A percentile compares a stretch with the other conserved stretches of the same genome.
Conservation (phyloP, 2,113 vertebrate genomes). For the Dendrocopos noguchii region DNA sequence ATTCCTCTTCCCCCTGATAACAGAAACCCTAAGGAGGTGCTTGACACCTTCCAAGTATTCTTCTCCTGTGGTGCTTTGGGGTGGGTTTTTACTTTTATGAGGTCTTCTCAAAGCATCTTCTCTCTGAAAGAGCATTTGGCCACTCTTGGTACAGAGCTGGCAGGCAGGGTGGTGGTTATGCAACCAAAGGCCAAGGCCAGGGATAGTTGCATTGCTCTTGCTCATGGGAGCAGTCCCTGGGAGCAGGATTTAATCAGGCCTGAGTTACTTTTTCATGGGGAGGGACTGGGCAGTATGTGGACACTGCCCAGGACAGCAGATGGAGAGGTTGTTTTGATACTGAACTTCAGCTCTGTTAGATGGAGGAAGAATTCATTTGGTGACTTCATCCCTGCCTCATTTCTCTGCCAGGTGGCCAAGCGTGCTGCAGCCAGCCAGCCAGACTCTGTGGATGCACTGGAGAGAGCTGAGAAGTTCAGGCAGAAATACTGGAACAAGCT, state of each 20-base stretch:
- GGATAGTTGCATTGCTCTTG: neutral
- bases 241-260: neutral
- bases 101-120: neutral
- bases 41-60: neutral
- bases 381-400: neutral
- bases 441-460: constrained; percentile 79
- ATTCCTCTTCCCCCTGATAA: neutral
- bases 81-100: neutral
- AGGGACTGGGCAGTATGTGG: neutral
- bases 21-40: neutral
- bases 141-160: neutral
- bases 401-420: constrained; percentile 88
- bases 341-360: neutral
- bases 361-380: neutral
- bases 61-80: neutral
- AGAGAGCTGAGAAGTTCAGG: constrained; percentile 92
- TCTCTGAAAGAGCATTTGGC: neutral
- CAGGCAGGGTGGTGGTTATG: neutral
- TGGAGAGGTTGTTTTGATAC: neutral
- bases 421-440: constrained; percentile 93
- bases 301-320: neutral
- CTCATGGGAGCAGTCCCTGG: neutral
- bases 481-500: constrained; percentile 96
- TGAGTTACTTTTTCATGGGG: neutral
- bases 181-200: neutral